Base-by-base conservation (phyloP, 2,797 vertebrate genomes). In the Arnoldichthys spilopterus region DNA sequence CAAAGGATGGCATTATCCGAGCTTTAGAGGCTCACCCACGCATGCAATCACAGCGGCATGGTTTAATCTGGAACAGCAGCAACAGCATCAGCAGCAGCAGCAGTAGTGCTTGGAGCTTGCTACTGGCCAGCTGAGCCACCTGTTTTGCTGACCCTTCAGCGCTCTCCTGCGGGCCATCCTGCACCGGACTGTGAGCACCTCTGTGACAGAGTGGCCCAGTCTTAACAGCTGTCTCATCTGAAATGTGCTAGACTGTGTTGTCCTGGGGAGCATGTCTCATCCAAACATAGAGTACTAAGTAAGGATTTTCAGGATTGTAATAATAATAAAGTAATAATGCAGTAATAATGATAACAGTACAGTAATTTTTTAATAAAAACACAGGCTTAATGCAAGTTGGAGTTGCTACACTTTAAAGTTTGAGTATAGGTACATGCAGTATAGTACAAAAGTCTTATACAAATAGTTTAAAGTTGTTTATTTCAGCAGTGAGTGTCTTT, bases 1-100 rank as follows among this genome's bases (percentile, higher is more conserved):
- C 62, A 73, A 82, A 83, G 71, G 24, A 67, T 58, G 67, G 77
- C 72, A 80, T 85, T 82, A 83, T 83, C 61, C 37, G 24, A 73
- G 84, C 78, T 80, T 75, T 54, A 73, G 63, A 58, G 26, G 62
- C 62, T 72, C 77, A 40, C 72, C 77, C 80, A 76, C 79, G 76
- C 80, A 64, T 63, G 47, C 76, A 56, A 77, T 82, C 79, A 82
- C 72, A 76, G 45, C 37, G 40, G 43, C 45, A 6, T 51, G 51
- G 61, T 76, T 78, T 82, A 54, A 82, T 83, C 72, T 56, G 64
- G 24, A 40, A 40, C 73, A 56, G 51, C 53, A 58, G 59, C 18
- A 28, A 45, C 71, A 49, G 49, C 34, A 24, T 74, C 49, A 58
- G 37, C 72, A 18, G 53, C 69, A 72, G 45, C 56, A 62, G 32